phyloP scores from a whole-genome alignment of 64 coral and sea anemone species.

The Montipora efflorescens region DNA sequence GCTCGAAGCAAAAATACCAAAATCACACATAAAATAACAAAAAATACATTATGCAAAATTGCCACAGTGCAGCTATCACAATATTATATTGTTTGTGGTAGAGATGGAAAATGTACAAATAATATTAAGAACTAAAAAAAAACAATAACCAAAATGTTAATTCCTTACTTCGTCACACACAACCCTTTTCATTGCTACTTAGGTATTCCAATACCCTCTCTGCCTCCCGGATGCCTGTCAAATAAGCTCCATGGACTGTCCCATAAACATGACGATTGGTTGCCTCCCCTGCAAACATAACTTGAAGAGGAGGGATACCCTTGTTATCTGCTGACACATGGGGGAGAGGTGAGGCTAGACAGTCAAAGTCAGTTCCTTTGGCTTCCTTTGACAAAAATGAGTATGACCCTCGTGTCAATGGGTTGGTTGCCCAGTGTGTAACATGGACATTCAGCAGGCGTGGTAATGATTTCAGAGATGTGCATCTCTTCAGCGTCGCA shows the following conservation, averaged over 20 bases:
- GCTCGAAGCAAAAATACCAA: no score
- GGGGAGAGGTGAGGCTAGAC: constrained; percentile 62
- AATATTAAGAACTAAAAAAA: no score
- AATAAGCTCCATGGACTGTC: constrained; percentile 69
- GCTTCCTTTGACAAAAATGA: constrained; percentile 50
- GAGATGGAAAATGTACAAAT: no score
- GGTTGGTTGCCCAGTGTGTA: constrained; percentile 62
- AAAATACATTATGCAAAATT: no score
- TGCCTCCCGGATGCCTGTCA: constrained; percentile 75
- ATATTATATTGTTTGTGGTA: no score
- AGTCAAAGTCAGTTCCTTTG: constrained; percentile 43
- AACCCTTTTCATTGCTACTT: not conserved
- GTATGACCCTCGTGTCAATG: constrained; percentile 60
- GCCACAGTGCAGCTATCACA: no score
- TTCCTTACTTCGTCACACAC: not conserved
- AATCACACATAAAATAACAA: no score
- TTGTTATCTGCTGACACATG: not conserved
- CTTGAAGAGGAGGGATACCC: constrained; percentile 11
- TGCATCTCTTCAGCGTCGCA: constrained; percentile 32
- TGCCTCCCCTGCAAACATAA: constrained; percentile 78
- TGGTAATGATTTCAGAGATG: constrained; percentile 41
- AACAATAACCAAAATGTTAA: not conserved
- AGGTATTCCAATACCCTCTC: constrained; percentile 59
- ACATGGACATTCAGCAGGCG: constrained; percentile 43
- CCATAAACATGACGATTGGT: constrained; percentile 55